Conservation (phyloP, 1,140 invertebrate genomes). For the Ips nitidus region DNA sequence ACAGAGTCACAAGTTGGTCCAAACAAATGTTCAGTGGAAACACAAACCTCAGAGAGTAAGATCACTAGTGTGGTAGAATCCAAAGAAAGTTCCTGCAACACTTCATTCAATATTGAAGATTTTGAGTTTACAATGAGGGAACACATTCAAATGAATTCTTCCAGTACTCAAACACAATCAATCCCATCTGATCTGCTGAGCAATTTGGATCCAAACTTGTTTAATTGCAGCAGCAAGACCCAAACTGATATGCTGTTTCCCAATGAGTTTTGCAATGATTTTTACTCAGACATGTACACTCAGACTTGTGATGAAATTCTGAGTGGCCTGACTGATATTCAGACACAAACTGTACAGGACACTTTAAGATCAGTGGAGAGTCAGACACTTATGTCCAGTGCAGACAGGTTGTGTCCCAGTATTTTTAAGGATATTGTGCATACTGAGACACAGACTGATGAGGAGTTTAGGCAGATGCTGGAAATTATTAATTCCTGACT, state of each 20-base stretch:
- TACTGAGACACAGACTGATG: constrained; percentile 51
- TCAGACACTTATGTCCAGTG: constrained; percentile 47
- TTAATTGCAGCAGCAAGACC: constrained; percentile 60
- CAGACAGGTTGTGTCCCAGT: constrained; percentile 28
- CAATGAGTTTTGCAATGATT: constrained; percentile 48
- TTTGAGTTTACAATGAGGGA: constrained; percentile 35
- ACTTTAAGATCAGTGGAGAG: constrained; percentile 49
- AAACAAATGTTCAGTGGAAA: constrained; percentile 38
- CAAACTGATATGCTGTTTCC: constrained; percentile 58
- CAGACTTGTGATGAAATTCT: constrained; percentile 63
- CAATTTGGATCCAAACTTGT: constrained; percentile 51
- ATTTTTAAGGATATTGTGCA: constrained; percentile 42
- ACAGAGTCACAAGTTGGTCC: constrained; percentile 33
- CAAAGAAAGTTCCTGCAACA: constrained; percentile 46
- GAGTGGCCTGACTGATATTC: constrained; percentile 57
- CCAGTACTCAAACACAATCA: constrained; percentile 45
- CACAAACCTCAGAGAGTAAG: constrained; percentile 40
- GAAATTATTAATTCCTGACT: constrained; percentile 52
- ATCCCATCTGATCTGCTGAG: constrained; percentile 40
- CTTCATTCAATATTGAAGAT: constrained; percentile 42
- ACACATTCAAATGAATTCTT: constrained; percentile 46
- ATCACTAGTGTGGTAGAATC: constrained; percentile 34
- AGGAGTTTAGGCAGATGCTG: constrained; percentile 46
- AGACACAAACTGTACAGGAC: constrained; percentile 60
- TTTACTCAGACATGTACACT: constrained; percentile 60